A percentile compares a stretch with the other conserved stretches of the same genome.
These are phyloP conservation scores for Alethe castanea DNA, from an alignment of 2,113 vertebrate genomes.

Conservation along the genomic window DNA sequence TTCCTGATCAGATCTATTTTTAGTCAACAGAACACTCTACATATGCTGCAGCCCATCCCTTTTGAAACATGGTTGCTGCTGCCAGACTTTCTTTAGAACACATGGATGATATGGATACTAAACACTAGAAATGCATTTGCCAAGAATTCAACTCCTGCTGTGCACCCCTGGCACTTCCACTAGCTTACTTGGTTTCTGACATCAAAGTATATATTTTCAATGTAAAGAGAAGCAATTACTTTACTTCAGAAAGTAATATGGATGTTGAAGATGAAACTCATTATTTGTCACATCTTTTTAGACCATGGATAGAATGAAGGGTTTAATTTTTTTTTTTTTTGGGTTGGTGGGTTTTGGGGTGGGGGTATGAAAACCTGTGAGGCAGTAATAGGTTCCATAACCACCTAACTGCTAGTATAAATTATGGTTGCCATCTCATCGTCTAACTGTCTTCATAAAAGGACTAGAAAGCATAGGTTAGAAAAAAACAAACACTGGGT, in stretches of 20 bases:
- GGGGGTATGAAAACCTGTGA: neutral
- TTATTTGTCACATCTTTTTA: neutral
- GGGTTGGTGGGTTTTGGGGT: neutral
- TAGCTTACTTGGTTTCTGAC: neutral
- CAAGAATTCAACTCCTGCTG: neutral
- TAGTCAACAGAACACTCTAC: neutral
- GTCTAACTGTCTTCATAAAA: neutral
- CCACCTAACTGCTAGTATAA: neutral
- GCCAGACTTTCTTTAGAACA: neutral
- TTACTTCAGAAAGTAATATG: neutral
- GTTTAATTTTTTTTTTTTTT: neutral
- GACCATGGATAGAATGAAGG: fast-evolving
- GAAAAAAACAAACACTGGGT: neutral
- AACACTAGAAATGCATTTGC: neutral
- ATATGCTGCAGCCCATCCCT: neutral
- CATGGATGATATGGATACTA: neutral
- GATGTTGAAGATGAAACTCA: neutral
- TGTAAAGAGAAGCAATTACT: neutral
- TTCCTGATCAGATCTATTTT: neutral
- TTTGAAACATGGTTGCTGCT: neutral
- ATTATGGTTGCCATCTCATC: neutral
- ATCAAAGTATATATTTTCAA: neutral
- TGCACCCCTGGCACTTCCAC: neutral
- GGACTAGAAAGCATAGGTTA: neutral
- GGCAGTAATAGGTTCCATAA: neutral